Evolutionary conservation across 2,113 vertebrate species (phyloP), one percentile per base, ranked within the genome.

Genomic region (Scophthalmus maximus): DNA sequence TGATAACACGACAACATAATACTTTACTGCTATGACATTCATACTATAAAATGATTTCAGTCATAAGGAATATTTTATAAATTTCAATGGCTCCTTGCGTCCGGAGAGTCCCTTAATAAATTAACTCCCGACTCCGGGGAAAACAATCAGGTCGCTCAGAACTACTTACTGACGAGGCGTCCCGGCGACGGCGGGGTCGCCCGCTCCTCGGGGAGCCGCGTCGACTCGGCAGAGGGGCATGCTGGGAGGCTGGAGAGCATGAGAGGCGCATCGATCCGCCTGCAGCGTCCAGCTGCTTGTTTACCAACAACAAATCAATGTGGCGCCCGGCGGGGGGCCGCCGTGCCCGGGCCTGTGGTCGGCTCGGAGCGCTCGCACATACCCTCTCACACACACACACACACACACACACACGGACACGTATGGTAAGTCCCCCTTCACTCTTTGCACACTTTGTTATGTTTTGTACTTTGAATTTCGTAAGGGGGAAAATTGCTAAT

Each of bases 301-400:
- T 94, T 93, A 93, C 90, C 88, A 93, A 93, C 92, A 94, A 93
- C 93, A 93, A 93, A 93, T 94, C 93, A 78, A 94, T 94, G 87
- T 73, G 72, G 76, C 56, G 51, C 92, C 91, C 88, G 55, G 82
- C 79, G 86, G 79, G 87, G 67, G 85, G 85, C 72, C 40, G 49
- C 81, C 86, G 62, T 83, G 86, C 77, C 81, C n/a, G 77, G 82
- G 87, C 78, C 88, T 85, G 79, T 85, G 85, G 81, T 85, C 84
- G 63, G 78, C 81, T 79, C 78, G 68, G 66, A 71, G 71, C 68
- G 38, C 78, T 68, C 79, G 57, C 82, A 64, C 76, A n/a, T n/a
- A n/a, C n/a, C 2, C 42, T 18, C 42, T 22, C 68, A 44, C 76
- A 65, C 79, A 60, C 80, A 65, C 69, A 68, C 14, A 68, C 44